phyloP scores from a whole-genome alignment of 2,113 vertebrate species.

The Gopherus evgoodei region DNA sequence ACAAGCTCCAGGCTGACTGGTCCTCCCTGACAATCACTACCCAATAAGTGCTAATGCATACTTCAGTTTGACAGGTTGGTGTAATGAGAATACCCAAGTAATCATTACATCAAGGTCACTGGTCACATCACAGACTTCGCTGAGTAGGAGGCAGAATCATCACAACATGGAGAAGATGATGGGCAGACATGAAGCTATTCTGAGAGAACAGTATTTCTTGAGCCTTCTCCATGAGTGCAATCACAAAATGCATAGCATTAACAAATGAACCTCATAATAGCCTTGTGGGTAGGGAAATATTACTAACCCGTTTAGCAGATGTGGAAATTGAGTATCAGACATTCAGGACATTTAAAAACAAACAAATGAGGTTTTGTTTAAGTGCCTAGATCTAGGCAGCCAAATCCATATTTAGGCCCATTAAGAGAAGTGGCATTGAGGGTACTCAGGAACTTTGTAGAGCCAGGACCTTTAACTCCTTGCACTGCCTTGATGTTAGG shows the following conservation, averaged over 20 bases:
- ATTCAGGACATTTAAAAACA: background rate
- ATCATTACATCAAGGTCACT: background rate
- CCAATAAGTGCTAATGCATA: background rate
- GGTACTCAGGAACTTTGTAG: rapidly evolving
- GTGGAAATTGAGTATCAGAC: background rate
- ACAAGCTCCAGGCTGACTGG: background rate
- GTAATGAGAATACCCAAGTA: background rate
- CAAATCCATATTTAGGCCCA: background rate
- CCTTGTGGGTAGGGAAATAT: background rate
- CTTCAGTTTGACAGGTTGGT: background rate
- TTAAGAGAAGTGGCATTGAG: background rate
- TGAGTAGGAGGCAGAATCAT: background rate
- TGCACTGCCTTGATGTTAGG: background rate
- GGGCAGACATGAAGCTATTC: background rate
- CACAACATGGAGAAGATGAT: background rate
- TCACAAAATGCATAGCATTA: background rate
- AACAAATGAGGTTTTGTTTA: background rate
- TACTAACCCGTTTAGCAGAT: background rate
- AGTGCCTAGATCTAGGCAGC: background rate
- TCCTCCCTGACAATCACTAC: background rate
- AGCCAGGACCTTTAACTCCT: background rate
- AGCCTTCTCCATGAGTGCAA: background rate
- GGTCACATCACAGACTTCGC: background rate
- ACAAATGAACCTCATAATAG: rapidly evolving
- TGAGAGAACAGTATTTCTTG: background rate